A percentile compares a stretch with the other conserved stretches of the same genome.
Evolutionary conservation across 1,140 invertebrate genomes (phyloP).

Genomic region (Octopus bimaculoides): DNA sequence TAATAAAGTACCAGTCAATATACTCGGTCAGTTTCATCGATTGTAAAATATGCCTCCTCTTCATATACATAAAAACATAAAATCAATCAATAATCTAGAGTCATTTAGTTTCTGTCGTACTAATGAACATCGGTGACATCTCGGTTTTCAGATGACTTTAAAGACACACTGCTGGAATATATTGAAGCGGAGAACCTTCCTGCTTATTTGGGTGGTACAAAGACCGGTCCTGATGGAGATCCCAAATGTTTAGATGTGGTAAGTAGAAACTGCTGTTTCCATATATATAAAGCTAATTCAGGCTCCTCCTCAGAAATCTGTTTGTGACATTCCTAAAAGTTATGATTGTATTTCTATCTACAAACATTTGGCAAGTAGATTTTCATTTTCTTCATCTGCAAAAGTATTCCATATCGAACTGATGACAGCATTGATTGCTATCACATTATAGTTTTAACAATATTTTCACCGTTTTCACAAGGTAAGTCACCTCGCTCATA

Average conservation of each 20-base stretch:
- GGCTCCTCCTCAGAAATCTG: too few relatives aligned
- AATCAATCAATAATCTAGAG: too few relatives aligned
- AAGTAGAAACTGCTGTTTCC: conserved; percentile 14
- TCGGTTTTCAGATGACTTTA: conserved; percentile 65
- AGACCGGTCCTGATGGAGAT: conserved; percentile 73
- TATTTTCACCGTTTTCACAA: conserved; percentile 66
- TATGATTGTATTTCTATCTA: too few relatives aligned
- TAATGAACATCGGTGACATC: not conserved
- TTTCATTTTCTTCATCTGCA: not conserved
- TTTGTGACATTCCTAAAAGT: too few relatives aligned
- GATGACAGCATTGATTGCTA: not conserved
- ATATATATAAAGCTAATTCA: too few relatives aligned
- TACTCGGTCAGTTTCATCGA: too few relatives aligned
- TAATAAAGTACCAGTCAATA: too few relatives aligned
- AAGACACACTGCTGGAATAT: conserved; percentile 66
- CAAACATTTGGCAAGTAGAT: too few relatives aligned
- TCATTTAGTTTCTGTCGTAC: too few relatives aligned
- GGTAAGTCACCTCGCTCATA: too few relatives aligned
- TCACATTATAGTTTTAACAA: conserved; percentile 43
- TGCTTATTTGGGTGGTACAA: conserved; percentile 74
- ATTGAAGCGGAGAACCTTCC: conserved; percentile 75
- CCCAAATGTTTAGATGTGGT: conserved; percentile 62
- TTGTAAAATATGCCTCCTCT: too few relatives aligned
- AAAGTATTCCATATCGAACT: not conserved
- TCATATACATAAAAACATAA: too few relatives aligned